Base-by-base conservation (phyloP, 2,888 invertebrate species). In the Agriopis leucophaearia region DNA sequence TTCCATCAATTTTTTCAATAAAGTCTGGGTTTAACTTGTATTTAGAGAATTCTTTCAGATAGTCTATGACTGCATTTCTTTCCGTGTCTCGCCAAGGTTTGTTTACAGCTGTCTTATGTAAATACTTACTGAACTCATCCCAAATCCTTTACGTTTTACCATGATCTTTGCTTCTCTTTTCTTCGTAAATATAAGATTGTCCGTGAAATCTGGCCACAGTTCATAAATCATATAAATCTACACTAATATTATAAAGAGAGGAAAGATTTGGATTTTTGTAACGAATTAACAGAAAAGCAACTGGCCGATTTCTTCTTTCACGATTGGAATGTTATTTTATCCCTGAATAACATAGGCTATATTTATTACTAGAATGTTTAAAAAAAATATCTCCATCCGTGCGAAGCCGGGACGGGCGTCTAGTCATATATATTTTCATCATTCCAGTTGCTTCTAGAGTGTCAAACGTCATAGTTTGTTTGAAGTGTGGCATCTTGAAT, bases 151-250 rank as follows among this genome's bases (percentile, higher is more conserved):
- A 92, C 0, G 81, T 81, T 75, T 87, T 83, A 1, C 79, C 78
- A 2, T 89, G 73, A 79, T 80, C 82, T 71, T 74, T 88, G 73
- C 77, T 88, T 80, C 80, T 92, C 52, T 60, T 88, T 73, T 90
- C 88, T 79, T 95, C 95, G 67, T 86, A 92, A 62, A 94, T 90
- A 16, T 88, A 85, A 0, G 93, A 88, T 44, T 94, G 87, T 0
- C 94, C 91, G 76, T 95, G 95, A 76, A 95, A 94, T 71, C 78
- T 86, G 0, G 94, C 95, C 59, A 95, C 67, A 0, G 91, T 82
- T 74, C 85, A n/a, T n/a, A n/a, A n/a, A n/a, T n/a, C n/a, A n/a
- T n/a, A n/a, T n/a, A n/a, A n/a, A n/a, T n/a, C n/a, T n/a, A n/a
- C n/a, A n/a, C n/a, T n/a, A n/a, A n/a, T n/a, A n/a, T n/a, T n/a